These are phyloP conservation scores for Melinaea menophilus DNA, from an alignment of 2,888 invertebrate species.

Conservation along the genomic window DNA sequence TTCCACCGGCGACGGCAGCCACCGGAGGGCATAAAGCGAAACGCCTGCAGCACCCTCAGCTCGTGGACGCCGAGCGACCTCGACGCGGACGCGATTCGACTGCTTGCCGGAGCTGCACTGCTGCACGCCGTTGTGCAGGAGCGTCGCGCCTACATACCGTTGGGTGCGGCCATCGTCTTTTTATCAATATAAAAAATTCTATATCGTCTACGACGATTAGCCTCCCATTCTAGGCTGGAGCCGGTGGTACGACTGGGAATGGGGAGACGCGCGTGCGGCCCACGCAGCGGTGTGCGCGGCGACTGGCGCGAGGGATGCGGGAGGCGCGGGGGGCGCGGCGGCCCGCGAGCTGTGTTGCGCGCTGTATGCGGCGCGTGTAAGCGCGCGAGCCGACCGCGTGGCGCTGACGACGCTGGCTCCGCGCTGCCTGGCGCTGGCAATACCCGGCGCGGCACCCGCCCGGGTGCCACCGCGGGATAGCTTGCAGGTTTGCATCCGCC, in stretches of 20 bases:
- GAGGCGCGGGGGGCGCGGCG: conserved; percentile 26
- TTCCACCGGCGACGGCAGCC: conserved; percentile 63
- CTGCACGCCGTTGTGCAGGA: conserved; percentile 95
- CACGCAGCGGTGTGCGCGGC: conserved; percentile 28
- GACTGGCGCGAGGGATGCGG: conserved; percentile 33
- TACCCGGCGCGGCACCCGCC: conserved; percentile 32
- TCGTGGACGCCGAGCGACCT: conserved; percentile 80
- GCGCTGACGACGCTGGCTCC: conserved; percentile 43
- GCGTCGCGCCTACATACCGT: conserved; percentile 93
- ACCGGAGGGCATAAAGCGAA: conserved; percentile 91
- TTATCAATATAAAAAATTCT: background rate
- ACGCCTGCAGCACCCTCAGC: conserved; percentile 85
- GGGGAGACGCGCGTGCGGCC: conserved; percentile 58
- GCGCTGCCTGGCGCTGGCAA: conserved; percentile 34
- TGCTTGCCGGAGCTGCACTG: conserved; percentile 84
- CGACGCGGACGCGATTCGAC: conserved; percentile 55
- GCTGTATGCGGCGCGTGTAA: conserved; percentile 59
- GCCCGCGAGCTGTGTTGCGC: conserved; percentile 44
- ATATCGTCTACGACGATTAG: background rate
- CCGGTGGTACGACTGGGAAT: conserved; percentile 68
- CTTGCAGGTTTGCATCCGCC: conserved; percentile 41
- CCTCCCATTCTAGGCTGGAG: conserved; percentile 59
- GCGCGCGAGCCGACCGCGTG: conserved; percentile 45
- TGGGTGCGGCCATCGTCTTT: conserved; percentile 65
- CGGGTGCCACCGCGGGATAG: conserved; percentile 40